Percentiles rank a stretch among this genome's conserved stretches.
phyloP scores from a whole-genome alignment of 1,140 invertebrate genomes.

The Gerris buenoi region DNA sequence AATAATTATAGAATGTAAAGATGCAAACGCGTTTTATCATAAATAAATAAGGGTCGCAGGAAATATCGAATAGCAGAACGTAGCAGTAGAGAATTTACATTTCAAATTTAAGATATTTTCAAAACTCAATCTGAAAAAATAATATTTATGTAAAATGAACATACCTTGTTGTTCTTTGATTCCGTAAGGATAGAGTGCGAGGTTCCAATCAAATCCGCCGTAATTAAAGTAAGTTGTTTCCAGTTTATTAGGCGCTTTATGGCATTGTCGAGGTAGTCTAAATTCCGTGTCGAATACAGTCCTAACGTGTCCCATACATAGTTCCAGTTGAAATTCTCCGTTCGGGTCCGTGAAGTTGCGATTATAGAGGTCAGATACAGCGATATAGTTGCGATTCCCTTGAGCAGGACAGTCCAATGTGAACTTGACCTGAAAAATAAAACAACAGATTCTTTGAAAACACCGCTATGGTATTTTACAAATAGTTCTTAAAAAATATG shows the following conservation, averaged over 20 bases:
- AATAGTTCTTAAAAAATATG: no score
- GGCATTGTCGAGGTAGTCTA: constrained; percentile 31
- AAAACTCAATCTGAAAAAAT: no score
- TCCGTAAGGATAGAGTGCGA: constrained; percentile 53
- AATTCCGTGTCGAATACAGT: constrained; percentile 62
- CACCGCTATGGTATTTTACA: background rate
- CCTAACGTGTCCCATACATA: constrained; percentile 59
- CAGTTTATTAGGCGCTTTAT: constrained; percentile 31
- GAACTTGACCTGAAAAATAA: constrained; percentile 43
- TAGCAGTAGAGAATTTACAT: no score
- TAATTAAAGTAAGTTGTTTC: constrained; percentile 59
- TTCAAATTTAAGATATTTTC: no score
- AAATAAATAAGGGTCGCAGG: no score
- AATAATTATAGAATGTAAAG: no score
- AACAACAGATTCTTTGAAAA: background rate
- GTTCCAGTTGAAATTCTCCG: constrained; percentile 68
- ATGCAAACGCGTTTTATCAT: no score
- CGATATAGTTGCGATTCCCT: constrained; percentile 64
- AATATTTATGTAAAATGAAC: background rate
- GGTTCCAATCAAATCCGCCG: constrained; percentile 72
- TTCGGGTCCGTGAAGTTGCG: constrained; percentile 66
- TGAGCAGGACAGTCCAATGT: constrained; percentile 57
- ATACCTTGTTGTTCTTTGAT: constrained; percentile 34
- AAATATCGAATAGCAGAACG: no score
- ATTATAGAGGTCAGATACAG: constrained; percentile 55